Percentiles rank a stretch among this genome's conserved stretches.
Conservation (phyloP, 1,140 invertebrate genomes). For the Cotesia vestalis region DNA sequence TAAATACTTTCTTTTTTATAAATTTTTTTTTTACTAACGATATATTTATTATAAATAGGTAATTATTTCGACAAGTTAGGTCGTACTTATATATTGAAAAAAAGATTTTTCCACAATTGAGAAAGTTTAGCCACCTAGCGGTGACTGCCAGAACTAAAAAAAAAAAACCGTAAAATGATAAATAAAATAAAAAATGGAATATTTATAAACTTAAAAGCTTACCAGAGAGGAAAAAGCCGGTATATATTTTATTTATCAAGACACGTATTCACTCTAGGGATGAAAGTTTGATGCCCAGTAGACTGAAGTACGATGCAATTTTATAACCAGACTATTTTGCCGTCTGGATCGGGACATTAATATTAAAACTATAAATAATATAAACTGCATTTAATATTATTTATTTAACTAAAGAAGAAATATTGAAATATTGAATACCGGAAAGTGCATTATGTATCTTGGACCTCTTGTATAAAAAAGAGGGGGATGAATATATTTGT, state of each 20-base stretch:
- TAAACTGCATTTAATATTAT: too few species aligned
- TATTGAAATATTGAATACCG: constrained; percentile 54
- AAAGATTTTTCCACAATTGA: not conserved
- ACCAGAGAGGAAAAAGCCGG: not conserved
- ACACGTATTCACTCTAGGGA: constrained; percentile 13
- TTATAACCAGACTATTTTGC: constrained; percentile 26
- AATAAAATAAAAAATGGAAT: too few species aligned
- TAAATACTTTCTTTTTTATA: too few species aligned
- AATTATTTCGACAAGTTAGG: too few species aligned
- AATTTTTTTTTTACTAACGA: too few species aligned
- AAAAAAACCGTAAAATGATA: not conserved
- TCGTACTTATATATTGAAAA: too few species aligned
- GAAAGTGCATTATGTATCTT: constrained; percentile 57
- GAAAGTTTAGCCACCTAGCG: not conserved
- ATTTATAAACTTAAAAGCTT: not conserved
- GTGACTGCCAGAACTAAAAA: not conserved
- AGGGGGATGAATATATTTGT: constrained; percentile 45
- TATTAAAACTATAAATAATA: too few species aligned
- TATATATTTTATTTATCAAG: constrained; percentile 29
- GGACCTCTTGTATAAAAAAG: constrained; percentile 40
- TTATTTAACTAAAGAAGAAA: not conserved
- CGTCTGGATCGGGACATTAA: too few species aligned
- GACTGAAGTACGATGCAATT: constrained; percentile 22
- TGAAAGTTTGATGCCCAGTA: constrained; percentile 25
- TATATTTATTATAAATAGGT: too few species aligned